Base-by-base conservation (phyloP, 2,888 invertebrate species). In the Noctua fimbriata region DNA sequence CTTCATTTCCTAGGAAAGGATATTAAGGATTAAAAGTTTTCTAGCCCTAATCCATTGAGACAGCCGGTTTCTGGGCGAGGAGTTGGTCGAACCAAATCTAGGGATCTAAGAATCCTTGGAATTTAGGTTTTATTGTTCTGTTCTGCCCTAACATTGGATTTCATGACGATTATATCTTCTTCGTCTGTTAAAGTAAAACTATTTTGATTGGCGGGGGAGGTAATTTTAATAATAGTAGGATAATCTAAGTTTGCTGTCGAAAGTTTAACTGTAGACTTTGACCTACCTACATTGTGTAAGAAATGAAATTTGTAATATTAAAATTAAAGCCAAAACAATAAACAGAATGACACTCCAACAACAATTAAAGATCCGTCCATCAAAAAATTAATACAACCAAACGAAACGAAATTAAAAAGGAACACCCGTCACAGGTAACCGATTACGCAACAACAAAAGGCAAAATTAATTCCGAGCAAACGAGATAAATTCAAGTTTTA, bases 11-110 rank as follows among this genome's bases (percentile, higher is more conserved):
- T 94, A 93, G 91, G 91, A 93, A 93, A 94, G 95, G 94, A 94
- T 95, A 94, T 95, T 94, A 93, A 91, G 93, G 95, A 95, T 96
- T 96, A 95, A 95, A 96, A 96, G 95, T 96, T 96, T 89, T 90
- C 92, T 85, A 86, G 91, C 87, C 92, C 92, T 94, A 93, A 94
- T 93, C 91, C 93, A 79, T 84, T 88, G 89, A 92, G 93, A 91
- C 92, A 91, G 91, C 89, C 88, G 91, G 89, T 91, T 90, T 88
- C 84, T 88, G 88, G 89, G 89, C 87, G 83, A 88, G 82, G 89
- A 91, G 89, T 91, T 87, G 69, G 76, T 81, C 72, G 71, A 78
- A 77, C 83, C 79, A 82, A 86, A 88, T 87, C 87, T 83, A 78
- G 77, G 85, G 85, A 85, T 81, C 79, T 79, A 67, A 76, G 72